Evolutionary conservation across 1,140 invertebrate genomes (phyloP), one percentile per base, ranked within the genome.

Genomic region (Panagrolaimus sp.): DNA sequence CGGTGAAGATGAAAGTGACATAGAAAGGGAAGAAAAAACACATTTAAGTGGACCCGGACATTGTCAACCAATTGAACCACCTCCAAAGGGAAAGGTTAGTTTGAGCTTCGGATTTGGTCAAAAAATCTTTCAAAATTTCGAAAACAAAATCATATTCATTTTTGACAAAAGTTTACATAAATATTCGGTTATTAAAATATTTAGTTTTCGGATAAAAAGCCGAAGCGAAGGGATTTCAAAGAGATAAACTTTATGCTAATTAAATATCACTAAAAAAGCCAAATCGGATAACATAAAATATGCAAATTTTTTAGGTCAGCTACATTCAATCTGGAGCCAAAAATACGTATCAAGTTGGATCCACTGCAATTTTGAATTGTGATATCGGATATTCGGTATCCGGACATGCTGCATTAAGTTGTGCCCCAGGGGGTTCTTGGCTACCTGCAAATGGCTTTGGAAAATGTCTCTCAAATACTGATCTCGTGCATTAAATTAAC

Each of bases 361-460:
- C 47, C 9, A 68, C 67, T 28, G 67, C 67, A 15, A 68, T 68
- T 21, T 46, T 68, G 9, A 68, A 68, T 46, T 68, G 67, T 58
- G 67, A 68, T 21, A 43, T 68, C 17, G 67, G 67, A 17, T 68
- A 68, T 32, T 38, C 58, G 43, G 67, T 68, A 38, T 48, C 48
- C 28, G 67, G 67, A 1, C 55, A 68, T 24, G 67, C 67, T 1
- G 67, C 67, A 15, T 46, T 68, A 4, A 65, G 48, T 15, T 68
- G 67, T 38, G 38, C 67, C 1, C 48, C 46, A 15, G 32, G 14
- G 9, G 67, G 67, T 12, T 21, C 52, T n/a, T 68, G 67, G 67
- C 21, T 58, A 24, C 67, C 67, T 9, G 38, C 48, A 24, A 26
- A 43, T 15, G 67, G 67, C 9, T 68, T 68, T 26, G 67, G 67